Conservation (phyloP, 1,140 invertebrate genomes). For the Macrostomum lignano region DNA sequence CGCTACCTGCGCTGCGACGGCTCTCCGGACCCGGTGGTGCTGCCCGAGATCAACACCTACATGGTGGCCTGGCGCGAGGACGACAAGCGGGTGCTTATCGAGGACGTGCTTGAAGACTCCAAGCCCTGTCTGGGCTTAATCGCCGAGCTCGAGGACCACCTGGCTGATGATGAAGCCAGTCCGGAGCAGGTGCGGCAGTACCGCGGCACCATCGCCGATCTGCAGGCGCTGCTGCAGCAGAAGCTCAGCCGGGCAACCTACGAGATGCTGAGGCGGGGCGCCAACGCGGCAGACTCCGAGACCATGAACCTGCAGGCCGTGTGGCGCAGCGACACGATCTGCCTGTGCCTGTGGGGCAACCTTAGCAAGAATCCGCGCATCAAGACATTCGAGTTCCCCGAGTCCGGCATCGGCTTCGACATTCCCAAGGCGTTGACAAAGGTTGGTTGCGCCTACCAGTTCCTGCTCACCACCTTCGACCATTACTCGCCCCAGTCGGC, state of each 20-base stretch:
- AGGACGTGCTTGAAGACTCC: no score
- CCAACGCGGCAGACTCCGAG: slow-evolving; percentile 14
- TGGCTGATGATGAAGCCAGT: no score
- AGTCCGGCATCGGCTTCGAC: slow-evolving; percentile 17
- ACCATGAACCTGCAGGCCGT: slow-evolving; percentile 19
- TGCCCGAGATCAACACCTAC: no score
- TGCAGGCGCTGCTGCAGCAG: slow-evolving; percentile 15
- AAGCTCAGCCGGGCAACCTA: slow-evolving; percentile 19
- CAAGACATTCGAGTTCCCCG: slow-evolving; percentile 15
- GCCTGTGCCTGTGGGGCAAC: slow-evolving; percentile 26
- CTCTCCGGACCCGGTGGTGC: no score
- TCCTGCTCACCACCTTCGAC: slow-evolving; percentile 20
- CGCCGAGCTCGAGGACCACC: no score
- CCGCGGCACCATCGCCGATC: slow-evolving; percentile 16
- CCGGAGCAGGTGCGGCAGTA: no score
- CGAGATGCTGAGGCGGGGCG: slow-evolving; percentile 15
- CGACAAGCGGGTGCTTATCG: no score
- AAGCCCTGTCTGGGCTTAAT: no score
- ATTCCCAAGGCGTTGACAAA: slow-evolving; percentile 18
- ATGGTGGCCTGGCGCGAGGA: no score
- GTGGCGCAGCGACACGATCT: slow-evolving; percentile 13
- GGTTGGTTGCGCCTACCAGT: slow-evolving; percentile 15
- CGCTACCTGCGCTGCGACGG: no score
- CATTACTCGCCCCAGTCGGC: slow-evolving; percentile 20
- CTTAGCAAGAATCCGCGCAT: slow-evolving; percentile 24